Percentiles rank a stretch among this genome's conserved stretches.
Evolutionary conservation across 2,888 invertebrate genomes (phyloP).

Genomic region (Lycocerus yunnanus): DNA sequence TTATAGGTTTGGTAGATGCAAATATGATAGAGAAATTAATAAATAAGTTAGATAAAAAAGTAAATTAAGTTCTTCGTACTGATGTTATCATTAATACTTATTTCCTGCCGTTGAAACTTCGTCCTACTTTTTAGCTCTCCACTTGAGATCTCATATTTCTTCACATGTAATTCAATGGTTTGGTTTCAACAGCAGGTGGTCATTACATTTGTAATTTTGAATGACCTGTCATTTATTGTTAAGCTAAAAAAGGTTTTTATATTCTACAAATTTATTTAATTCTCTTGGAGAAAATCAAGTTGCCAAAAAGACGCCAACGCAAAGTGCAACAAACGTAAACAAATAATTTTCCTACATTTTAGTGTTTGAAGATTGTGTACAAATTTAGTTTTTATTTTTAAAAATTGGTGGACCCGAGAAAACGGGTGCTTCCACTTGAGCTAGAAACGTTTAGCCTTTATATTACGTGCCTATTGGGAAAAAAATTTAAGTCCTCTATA

Average conservation of each 20-base stretch:
- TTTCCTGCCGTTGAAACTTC: not conserved
- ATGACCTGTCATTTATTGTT: not conserved
- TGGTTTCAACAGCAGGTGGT: not conserved
- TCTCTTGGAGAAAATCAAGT: not conserved
- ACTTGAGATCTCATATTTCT: no score
- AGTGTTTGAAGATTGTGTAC: not conserved
- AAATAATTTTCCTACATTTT: not conserved
- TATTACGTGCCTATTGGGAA: not conserved
- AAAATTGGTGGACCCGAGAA: not conserved
- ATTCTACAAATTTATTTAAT: not conserved
- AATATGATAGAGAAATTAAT: slow-evolving; percentile 81
- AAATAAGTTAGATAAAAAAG: slow-evolving; percentile 58
- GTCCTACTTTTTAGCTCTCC: not conserved
- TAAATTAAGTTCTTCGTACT: not conserved
- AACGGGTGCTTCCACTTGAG: not conserved
- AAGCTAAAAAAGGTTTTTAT: not conserved
- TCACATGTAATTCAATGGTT: not conserved
- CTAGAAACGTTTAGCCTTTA: not conserved
- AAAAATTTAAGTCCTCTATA: not conserved
- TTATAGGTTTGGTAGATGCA: slow-evolving; percentile 83
- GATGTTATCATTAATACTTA: not conserved
- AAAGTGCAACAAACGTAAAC: not conserved
- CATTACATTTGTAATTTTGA: not conserved
- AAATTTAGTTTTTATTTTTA: not conserved
- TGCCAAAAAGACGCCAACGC: not conserved